Conservation (phyloP, 2,113 vertebrate species). For the Psilopsiagon aymara region DNA sequence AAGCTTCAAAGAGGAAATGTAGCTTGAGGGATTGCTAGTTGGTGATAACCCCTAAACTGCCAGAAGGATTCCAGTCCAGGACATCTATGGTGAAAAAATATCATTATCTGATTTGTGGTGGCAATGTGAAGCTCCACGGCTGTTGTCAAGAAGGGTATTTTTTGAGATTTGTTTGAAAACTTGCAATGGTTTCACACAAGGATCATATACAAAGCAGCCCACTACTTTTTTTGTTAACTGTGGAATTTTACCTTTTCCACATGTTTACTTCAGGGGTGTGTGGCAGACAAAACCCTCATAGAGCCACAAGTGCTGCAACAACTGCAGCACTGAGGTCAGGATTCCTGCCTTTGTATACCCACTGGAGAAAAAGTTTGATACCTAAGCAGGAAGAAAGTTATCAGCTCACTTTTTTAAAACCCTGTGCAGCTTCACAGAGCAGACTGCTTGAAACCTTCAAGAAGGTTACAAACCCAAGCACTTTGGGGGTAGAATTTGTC, state of each 20-base stretch:
- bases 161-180: not conserved
- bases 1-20: not conserved
- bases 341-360: not conserved
- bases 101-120: not conserved
- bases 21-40: not conserved
- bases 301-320: not conserved
- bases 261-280: not conserved
- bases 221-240: not conserved
- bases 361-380: not conserved
- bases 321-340: not conserved
- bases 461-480: not conserved
- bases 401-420: not conserved
- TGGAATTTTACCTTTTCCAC: not conserved
- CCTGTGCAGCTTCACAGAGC: not conserved
- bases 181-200: not conserved
- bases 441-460: not conserved
- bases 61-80: not conserved
- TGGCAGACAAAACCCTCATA: not conserved
- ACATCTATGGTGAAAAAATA: not conserved
- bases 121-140: not conserved
- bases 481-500: not conserved
- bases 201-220: fast-evolving
- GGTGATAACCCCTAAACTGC: not conserved
- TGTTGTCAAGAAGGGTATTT: not conserved
- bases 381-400: not conserved